Base-by-base conservation (phyloP, 2,113 vertebrate genomes). In the Perccottus glenii region DNA sequence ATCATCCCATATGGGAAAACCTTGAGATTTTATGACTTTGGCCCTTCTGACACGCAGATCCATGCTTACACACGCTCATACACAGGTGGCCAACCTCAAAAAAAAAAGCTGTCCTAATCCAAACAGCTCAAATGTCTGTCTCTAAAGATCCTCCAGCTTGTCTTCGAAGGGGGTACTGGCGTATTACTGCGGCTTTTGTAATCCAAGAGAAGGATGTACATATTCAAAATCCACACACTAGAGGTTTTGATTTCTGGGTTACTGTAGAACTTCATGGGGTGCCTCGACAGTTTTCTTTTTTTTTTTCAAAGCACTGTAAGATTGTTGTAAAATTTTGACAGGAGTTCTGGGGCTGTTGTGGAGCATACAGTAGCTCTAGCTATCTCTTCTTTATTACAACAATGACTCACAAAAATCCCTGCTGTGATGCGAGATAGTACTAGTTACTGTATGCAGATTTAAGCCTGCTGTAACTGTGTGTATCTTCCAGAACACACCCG, bases 1-100 rank as follows among this genome's bases (percentile, higher is more conserved):
- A 84, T 81, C 73, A n/a, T 83, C 80, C 78, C 85, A 60, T 42
- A 73, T 84, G 76, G 73, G 67, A 67, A 85, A 67, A 80, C 77
- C 84, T 80, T 50, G 70, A 58, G 67, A 74, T 83, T 87, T 83
- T 62, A 86, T 64, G 82, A 80, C 70, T 78, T 88, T 81, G 72
- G 70, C 71, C 78, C 75, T 5, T 0, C 15, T 80, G 73, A 63
- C 75, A 68, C 73, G 3, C 19, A 27, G n/a, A 27, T 33, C 33
- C 33, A 8, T n/a, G 52, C 52, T 40, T 55, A 73, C 35, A 38
- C 68, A n/a, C 56, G 43, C 35, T 75, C 35, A 59, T 60, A 55
- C 64, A 74, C 79, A 85, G 82, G 86, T 87, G 80, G 79, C 48
- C 52, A 40, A 16, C 67, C 75, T 75, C n/a, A 66, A 60, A 71